These are phyloP conservation scores for Caenorhabditis sulstoni DNA, from an alignment of 2,888 invertebrate species.

Conservation along the genomic window DNA sequence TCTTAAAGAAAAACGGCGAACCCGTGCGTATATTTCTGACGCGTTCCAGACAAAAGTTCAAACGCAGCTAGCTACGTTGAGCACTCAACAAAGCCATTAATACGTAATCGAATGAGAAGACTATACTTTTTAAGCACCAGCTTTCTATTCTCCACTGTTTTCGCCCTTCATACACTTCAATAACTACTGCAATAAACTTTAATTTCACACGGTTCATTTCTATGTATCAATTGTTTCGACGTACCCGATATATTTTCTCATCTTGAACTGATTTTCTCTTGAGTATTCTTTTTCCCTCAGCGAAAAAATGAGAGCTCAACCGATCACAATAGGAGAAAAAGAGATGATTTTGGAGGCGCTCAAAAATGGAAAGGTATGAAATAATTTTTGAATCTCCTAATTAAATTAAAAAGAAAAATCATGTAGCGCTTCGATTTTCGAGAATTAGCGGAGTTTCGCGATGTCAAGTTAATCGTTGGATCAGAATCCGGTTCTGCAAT, in stretches of 20 bases:
- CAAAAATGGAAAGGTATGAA: slow-evolving; percentile 41
- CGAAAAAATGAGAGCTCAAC: slow-evolving; percentile 44
- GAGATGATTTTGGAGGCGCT: slow-evolving; percentile 44
- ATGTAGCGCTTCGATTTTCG: slow-evolving; percentile 69
- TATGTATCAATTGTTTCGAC: slow-evolving; percentile 3
- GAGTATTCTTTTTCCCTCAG: not conserved
- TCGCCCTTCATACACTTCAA: no score
- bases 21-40: slow-evolving; percentile 64
- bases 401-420: not conserved
- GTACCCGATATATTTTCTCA: slow-evolving; percentile 10
- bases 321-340: slow-evolving; percentile 50
- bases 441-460: slow-evolving; percentile 65
- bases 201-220: no score
- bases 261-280: not conserved
- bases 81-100: slow-evolving; percentile 14
- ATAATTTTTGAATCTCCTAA: not conserved
- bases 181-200: no score
- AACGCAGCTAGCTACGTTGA: slow-evolving; percentile 59
- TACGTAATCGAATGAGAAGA: no score
- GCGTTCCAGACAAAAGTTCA: slow-evolving; percentile 67
- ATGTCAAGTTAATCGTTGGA: slow-evolving; percentile 67
- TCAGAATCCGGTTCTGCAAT: slow-evolving; percentile 68
- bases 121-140: no score
- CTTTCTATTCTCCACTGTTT: no score
- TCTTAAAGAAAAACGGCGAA: slow-evolving; percentile 61